phyloP scores from a whole-genome alignment of 2,888 invertebrate genomes.

The Lamellibrachia satsuma region DNA sequence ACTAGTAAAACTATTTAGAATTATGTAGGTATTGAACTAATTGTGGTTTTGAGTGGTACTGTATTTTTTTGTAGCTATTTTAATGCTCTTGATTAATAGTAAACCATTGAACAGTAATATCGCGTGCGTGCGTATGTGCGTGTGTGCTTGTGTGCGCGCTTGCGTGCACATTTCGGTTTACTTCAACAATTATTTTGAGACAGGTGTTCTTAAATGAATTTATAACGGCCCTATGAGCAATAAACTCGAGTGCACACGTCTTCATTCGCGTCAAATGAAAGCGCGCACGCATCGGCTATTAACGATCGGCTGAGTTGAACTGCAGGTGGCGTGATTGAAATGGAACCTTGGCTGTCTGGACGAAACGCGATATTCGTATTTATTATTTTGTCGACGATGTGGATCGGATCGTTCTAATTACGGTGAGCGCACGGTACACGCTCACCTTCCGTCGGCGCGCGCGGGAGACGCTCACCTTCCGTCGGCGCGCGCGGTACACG shows the following conservation, averaged over 20 bases:
- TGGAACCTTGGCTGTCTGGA: neutral
- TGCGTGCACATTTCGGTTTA: neutral
- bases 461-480: neutral
- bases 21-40: neutral
- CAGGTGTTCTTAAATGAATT: neutral
- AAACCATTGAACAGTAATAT: neutral
- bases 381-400: neutral
- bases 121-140: neutral
- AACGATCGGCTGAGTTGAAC: neutral
- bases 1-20: neutral
- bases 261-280: neutral
- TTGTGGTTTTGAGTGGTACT: neutral
- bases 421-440: neutral
- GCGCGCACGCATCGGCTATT: neutral
- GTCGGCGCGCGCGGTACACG: neutral
- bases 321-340: neutral
- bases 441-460: neutral
- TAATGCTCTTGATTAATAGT: neutral
- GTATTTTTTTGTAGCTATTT: neutral
- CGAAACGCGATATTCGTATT: slow-evolving; percentile 6
- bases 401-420: neutral
- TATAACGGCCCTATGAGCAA: neutral
- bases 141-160: neutral
- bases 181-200: neutral
- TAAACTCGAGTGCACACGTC: neutral